Base-by-base conservation (phyloP, 2,888 invertebrate genomes). In the Operophtera brumata region DNA sequence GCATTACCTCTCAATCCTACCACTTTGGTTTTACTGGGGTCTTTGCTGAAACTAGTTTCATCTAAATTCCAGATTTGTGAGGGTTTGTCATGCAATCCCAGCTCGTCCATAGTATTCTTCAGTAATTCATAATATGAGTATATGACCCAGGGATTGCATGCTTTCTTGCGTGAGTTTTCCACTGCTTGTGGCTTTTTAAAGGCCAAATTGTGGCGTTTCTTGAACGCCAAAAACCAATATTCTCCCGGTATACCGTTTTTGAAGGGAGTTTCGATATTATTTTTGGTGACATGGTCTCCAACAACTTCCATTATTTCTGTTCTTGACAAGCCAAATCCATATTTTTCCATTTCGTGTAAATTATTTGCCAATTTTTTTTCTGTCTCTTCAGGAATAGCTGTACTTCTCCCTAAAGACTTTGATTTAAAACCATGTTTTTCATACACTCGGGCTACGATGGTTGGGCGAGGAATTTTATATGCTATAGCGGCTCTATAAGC, bases 301-400 rank as follows among this genome's bases (percentile, higher is more conserved):
- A 72, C 64, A 20, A 63, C 2, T 12, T 63, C 47, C 14, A 70
- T 41, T 9, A 71, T 51, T 58, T 73, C 73, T 42, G 61, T 61
- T 57, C 65, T 66, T 9, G 71, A 62, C 13, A 73, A 53, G 1
- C 71, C 71, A 51, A 67, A 70, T 8, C 73, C 70, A 61, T 65
- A 69, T 20, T 62, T 71, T 72, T 57, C 74, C 69, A 41, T 41
- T 41, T 41, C 57, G 73, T 35, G 28, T 41, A 28, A 41, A 30
- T 30, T 30, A 11, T 28, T 11, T 41, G 41, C 11, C 26, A 28
- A 41, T 25, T 28, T 41, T 41, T 6, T 28, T 41, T 41, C 3
- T 41, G 25, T 41, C 41, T 11, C 10, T 41, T 28, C 12, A 10
- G 10, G 26, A 41, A 41, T 28, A 12, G 12, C 41, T 41, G 41